Evolutionary conservation across 2,797 vertebrate species (phyloP).

Genomic region (Pogonophryne albipinna): DNA sequence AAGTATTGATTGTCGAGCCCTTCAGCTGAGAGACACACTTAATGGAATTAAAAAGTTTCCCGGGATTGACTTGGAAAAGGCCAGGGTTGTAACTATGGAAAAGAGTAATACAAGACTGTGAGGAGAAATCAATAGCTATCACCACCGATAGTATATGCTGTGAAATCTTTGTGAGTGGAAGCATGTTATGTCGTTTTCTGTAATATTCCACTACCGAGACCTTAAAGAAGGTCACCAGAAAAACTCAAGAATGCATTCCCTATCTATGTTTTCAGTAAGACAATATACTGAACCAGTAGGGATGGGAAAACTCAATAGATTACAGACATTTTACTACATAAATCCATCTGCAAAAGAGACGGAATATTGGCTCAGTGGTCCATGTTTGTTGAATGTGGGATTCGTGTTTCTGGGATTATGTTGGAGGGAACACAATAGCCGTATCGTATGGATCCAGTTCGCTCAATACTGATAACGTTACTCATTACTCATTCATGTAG

Average conservation of each 20-base stretch:
- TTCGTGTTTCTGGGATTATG: conserved; percentile 18
- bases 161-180: conserved; percentile 30
- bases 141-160: conserved; percentile 33
- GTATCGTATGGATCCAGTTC: conserved; percentile 17
- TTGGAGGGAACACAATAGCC: conserved; percentile 4
- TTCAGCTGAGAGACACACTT: conserved; percentile 64
- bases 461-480: conserved; percentile 15
- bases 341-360: background rate
- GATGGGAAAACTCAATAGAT: background rate
- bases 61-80: conserved; percentile 70
- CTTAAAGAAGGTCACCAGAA: background rate
- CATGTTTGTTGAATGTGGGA: background rate
- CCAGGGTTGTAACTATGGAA: conserved; percentile 40
- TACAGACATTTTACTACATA: background rate
- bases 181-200: conserved; percentile 19
- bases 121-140: conserved; percentile 66
- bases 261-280: background rate
- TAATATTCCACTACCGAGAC: background rate
- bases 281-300: background rate
- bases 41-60: conserved; percentile 75
- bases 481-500: conserved; percentile 32
- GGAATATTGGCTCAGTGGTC: background rate
- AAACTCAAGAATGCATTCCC: background rate
- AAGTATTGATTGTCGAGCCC: conserved; percentile 71
- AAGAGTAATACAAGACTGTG: conserved; percentile 49